phyloP scores from a whole-genome alignment of 1,140 invertebrate genomes.

The Calosoma granatense region DNA sequence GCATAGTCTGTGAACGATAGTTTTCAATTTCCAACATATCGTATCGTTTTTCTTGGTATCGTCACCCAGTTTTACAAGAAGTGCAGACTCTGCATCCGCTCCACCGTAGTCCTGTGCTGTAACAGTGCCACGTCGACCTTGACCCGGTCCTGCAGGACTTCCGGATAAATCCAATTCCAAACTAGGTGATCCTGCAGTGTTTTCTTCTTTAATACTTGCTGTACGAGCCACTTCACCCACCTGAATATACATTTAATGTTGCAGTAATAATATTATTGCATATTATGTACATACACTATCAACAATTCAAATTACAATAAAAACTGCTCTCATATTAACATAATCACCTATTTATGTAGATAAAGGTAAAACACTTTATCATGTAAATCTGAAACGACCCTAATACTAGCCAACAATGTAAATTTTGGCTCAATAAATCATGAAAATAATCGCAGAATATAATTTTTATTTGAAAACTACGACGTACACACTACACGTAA shows the following conservation, averaged over 20 bases:
- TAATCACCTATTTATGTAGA: no score
- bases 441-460: no score
- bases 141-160: neutral
- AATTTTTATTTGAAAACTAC: no score
- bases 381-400: no score
- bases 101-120: neutral
- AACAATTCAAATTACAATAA: no score
- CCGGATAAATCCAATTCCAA: neutral
- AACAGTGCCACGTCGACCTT: neutral
- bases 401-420: no score
- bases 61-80: conserved; percentile 18
- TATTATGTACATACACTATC: no score
- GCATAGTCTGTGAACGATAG: conserved; percentile 36
- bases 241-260: neutral
- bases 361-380: no score
- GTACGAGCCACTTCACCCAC: neutral
- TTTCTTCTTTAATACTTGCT: neutral
- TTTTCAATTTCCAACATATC: conserved; percentile 7
- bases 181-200: neutral
- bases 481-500: no score
- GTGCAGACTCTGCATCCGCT: conserved; percentile 24
- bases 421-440: no score
- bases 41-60: neutral
- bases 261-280: no score
- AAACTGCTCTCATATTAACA: no score